Base-by-base conservation (phyloP, 2,888 invertebrate species). In the Antheraea yamamai region DNA sequence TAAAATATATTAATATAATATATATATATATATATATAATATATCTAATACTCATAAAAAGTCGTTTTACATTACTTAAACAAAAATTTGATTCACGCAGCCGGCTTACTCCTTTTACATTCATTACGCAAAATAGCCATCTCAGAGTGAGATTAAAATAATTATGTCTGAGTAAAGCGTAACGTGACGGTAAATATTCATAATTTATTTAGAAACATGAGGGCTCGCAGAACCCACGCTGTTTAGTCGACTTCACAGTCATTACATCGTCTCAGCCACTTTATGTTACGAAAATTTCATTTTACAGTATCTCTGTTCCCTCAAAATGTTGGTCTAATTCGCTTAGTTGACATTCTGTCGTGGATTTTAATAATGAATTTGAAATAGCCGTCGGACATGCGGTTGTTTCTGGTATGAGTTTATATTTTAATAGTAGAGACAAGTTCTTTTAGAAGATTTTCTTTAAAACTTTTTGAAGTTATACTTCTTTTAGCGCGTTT, bases 201-300 rank as follows among this genome's bases (percentile, higher is more conserved):
- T 92, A 90, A 93, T 92, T 92, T 92, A 92, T 92, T 92, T 88
- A 89, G 89, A 91, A 91, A 89, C 91, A 91, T 89, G 89, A 91
- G 91, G 91, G 89, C 87, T 82, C 82, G 85, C 85, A 82, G 83
- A 82, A 81, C 85, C 86, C 84, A 80, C 85, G 82, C 86, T 84
- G 88, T 87, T 89, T 87, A 85, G 87, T 84, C 82, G 83, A 83
- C 84, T 84, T 82, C 81, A 80, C 84, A 85, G 86, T 85, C 90
- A 85, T 86, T 87, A 90, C 84, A 84, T 87, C 88, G 86, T 88
- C 88, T 88, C 86, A 85, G 88, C 85, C 90, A 88, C 87, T 90
- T 91, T 91, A 88, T 90, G 89, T 88, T 85, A 87, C 84, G 88
- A 88, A 91, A 90, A 90, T 91, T 90, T 90, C 87, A 91, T 92